phyloP scores from a whole-genome alignment of 2,888 invertebrate genomes.

The Chrysolina americana region DNA sequence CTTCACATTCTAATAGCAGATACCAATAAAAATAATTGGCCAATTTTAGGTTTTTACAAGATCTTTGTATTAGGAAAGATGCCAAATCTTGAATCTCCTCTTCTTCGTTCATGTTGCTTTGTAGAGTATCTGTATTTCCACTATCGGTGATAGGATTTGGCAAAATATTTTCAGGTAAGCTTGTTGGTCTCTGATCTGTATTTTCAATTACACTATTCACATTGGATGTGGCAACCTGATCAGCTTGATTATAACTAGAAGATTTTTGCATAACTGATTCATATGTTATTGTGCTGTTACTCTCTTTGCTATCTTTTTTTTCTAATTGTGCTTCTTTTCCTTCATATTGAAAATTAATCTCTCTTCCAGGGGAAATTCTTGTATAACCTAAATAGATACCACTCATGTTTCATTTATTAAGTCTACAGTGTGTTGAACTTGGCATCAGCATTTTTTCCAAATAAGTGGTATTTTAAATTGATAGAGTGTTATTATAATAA shows the following conservation, averaged over 20 bases:
- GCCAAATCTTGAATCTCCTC: slow-evolving; percentile 80
- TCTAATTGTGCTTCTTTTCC: slow-evolving; percentile 68
- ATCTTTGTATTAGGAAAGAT: slow-evolving; percentile 90
- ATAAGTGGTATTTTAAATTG: too few species aligned
- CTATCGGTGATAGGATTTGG: slow-evolving; percentile 67
- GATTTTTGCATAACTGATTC: slow-evolving; percentile 63
- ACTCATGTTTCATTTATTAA: too few species aligned
- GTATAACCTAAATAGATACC: slow-evolving; percentile 50
- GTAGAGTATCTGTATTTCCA: slow-evolving; percentile 71
- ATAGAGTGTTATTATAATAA: too few species aligned
- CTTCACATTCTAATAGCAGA: slow-evolving; percentile 93
- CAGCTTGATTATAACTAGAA: slow-evolving; percentile 64
- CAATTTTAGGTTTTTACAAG: slow-evolving; percentile 88
- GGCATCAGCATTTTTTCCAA: too few species aligned
- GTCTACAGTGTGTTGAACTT: too few species aligned
- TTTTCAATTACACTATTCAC: slow-evolving; percentile 65
- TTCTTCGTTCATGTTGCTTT: slow-evolving; percentile 68
- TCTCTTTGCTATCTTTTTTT: slow-evolving; percentile 67
- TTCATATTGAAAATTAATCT: slow-evolving; percentile 60
- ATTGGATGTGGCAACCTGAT: slow-evolving; percentile 63
- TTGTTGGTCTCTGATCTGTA: slow-evolving; percentile 49
- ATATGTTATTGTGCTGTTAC: slow-evolving; percentile 65
- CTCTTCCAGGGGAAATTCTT: slow-evolving; percentile 63
- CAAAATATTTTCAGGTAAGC: slow-evolving; percentile 60
- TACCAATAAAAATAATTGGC: slow-evolving; percentile 99